Evolutionary conservation across 2,113 vertebrate genomes (phyloP), one percentile per base, ranked within the genome.

Genomic region (Motacilla tschutschensis): DNA sequence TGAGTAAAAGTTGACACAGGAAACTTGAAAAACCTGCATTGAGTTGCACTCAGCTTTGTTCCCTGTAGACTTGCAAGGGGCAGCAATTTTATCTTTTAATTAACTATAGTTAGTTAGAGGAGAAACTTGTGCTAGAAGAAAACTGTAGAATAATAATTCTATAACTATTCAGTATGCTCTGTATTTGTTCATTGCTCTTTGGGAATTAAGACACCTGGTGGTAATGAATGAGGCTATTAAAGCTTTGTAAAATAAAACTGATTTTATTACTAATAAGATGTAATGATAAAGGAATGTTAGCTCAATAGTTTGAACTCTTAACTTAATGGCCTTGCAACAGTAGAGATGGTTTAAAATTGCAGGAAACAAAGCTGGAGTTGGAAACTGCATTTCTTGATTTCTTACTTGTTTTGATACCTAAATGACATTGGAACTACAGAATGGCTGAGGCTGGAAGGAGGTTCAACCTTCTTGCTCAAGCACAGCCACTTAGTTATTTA

Each of bases 231-330:
- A 59, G 31, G 53, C 64, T 73, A 58, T 91, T 82, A 85, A 90
- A 82, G 18, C 48, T 91, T 82, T 79, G 40, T 85, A 75, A 80
- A 87, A 60, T 82, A 53, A 91, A 89, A 79, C 46, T 58, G 77
- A 31, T 88, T 74, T 62, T 74, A 22, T 79, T 89, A 58, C 51
- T 91, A 70, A 77, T 76, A 63, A 50, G 55, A 72, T 43, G 10
- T 79, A 92, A 76, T 29, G n/a, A 50, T 79, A 89, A 87, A 85
- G 48, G 54, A 72, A 87, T 62, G n/a, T 70, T 79, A 83, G 43
- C n/a, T 77, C 79, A 66, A 38, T 77, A 54, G 35, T 51, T 79
- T 73, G 51, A 87, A 77, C 59, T 81, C 29, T 66, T 83, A 65
- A 59, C 62, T 75, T 89, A 89, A 53, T 76, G 36, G 60, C 40